These are phyloP conservation scores for Chionis minor DNA, from an alignment of 2,113 vertebrate genomes.

Conservation along the genomic window DNA sequence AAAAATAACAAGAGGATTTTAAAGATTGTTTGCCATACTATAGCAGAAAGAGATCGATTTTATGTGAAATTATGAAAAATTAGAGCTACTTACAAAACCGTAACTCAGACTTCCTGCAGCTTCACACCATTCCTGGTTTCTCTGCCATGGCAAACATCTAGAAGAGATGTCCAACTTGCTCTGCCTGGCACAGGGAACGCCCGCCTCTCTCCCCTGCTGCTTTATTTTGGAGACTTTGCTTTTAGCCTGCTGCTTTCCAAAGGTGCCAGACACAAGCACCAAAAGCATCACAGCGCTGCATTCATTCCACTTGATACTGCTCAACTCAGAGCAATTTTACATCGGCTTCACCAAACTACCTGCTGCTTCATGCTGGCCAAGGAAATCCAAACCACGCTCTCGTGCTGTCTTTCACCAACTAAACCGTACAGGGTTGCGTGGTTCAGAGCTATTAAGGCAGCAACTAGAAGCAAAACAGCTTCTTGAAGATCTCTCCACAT, in stretches of 20 bases:
- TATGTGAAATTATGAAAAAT: neutral
- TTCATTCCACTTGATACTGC: neutral
- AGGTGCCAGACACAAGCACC: neutral
- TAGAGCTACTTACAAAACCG: neutral
- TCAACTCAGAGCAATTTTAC: neutral
- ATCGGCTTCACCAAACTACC: neutral
- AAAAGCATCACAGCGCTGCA: neutral
- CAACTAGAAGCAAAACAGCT: neutral
- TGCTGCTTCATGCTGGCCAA: neutral
- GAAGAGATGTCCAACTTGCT: neutral
- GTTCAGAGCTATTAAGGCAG: neutral
- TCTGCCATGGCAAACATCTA: neutral
- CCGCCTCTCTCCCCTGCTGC: neutral
- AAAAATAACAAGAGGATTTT: neutral
- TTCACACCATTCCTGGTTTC: neutral
- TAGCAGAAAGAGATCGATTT: neutral
- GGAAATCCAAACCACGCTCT: neutral
- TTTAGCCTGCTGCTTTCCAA: neutral
- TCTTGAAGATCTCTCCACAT: neutral
- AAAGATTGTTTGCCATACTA: neutral
- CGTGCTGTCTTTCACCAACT: neutral
- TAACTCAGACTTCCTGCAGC: neutral
- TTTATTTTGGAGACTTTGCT: neutral
- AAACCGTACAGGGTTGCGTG: accelerated
- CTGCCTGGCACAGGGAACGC: neutral